Evolutionary conservation across 2,888 invertebrate species (phyloP), one percentile per base, ranked within the genome.

Genomic region (Torymus auratus): DNA sequence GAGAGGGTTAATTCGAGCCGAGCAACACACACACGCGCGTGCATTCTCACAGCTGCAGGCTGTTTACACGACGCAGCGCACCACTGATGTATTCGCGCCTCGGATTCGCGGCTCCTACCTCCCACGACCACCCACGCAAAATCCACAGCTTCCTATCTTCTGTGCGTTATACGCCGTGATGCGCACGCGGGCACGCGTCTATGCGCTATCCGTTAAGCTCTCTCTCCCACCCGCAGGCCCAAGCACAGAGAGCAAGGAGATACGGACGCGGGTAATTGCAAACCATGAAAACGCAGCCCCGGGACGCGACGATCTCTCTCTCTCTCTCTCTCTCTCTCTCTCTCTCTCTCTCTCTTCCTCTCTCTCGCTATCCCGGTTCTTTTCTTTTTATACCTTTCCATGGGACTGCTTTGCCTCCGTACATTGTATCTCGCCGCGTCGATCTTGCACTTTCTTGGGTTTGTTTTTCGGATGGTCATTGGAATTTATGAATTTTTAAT

Each of bases 61-160:
- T 86, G 85, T 87, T 88, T 87, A 86, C 87, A 85, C 83, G 83
- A 41, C 84, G 82, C 84, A 75, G 67, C 69, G 69, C 79, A 41
- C 61, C 69, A 41, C 78, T 85, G 86, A 85, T 84, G 85, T 84
- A 85, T 85, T 86, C 85, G 81, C 85, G 83, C 84, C 84, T 86
- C 81, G 83, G 82, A 86, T 85, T 84, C 84, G 71, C 78, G 80
- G 77, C 75, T 83, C 65, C 80, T 75, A 7, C 69, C 15, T 20
- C 53, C 1, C 28, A 72, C 83, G 83, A 82, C 86, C 84, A 85
- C 85, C 85, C 84, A 83, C 84, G 84, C 84, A 65, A 80, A 69
- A 65, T 28, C 58, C 68, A 13, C 20, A 58, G 41, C 55, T 58
- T 61, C 70, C 41, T 41, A 41, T 41, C 41, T 41, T 41, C 41